These are phyloP conservation scores for Numida meleagris DNA, from an alignment of 2,113 vertebrate genomes.

Conservation along the genomic window DNA sequence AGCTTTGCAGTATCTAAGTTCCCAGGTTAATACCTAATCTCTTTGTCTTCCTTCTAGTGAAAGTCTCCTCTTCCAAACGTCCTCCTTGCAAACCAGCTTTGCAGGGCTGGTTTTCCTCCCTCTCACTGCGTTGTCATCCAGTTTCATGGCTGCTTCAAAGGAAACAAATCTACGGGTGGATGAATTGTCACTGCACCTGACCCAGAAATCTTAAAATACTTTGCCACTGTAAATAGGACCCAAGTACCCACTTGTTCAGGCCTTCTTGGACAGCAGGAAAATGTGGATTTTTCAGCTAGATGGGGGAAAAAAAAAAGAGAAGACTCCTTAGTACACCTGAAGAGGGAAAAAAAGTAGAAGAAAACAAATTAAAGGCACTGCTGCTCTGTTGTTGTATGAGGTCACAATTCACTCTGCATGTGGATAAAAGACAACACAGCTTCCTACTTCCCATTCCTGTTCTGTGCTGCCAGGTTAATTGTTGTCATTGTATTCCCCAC, in stretches of 20 bases:
- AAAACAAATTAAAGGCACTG: background rate
- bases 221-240: background rate
- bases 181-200: background rate
- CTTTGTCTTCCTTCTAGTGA: background rate
- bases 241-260: background rate
- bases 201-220: background rate
- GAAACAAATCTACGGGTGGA: fast-evolving
- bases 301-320: background rate
- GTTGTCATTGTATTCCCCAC: constrained; percentile 64
- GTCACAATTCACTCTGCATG: background rate
- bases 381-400: constrained; percentile 11
- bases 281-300: background rate
- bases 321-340: background rate
- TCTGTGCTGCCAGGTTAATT: constrained; percentile 68
- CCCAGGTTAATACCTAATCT: constrained; percentile 1
- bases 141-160: background rate
- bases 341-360: background rate
- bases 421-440: constrained; percentile 40
- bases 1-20: constrained; percentile 12
- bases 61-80: background rate
- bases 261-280: background rate
- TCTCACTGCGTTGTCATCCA: background rate
- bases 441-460: constrained; percentile 49
- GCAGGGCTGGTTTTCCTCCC: background rate
- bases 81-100: background rate